Evolutionary conservation across 2,797 vertebrate species (phyloP).

Genomic region (Hemibagrus guttatus): DNA sequence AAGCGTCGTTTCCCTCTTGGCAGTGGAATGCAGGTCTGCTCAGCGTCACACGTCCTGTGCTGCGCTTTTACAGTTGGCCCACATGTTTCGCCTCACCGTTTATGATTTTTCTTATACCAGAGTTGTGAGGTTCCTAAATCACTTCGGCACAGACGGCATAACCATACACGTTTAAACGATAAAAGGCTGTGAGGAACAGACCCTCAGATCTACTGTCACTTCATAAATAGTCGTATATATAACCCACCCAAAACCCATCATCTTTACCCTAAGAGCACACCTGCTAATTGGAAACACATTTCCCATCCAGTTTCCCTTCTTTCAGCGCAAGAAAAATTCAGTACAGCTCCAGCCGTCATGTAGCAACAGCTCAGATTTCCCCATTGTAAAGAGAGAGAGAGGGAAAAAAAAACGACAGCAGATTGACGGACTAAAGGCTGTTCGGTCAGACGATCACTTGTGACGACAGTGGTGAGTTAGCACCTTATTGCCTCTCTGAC

Average conservation of each 20-base stretch:
- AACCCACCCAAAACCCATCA: slow-evolving; percentile 72
- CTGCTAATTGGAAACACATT: slow-evolving; percentile 99
- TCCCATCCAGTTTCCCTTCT: slow-evolving; percentile 73
- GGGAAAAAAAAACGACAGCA: background rate
- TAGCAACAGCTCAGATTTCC: background rate
- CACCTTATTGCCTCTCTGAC: slow-evolving; percentile 81
- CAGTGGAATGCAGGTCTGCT: slow-evolving; percentile 95
- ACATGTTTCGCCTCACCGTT: slow-evolving; percentile 97
- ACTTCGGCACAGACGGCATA: slow-evolving; percentile 83
- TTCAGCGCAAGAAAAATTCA: background rate
- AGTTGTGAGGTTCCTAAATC: slow-evolving; percentile 87
- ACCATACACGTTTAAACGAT: slow-evolving; percentile 97
- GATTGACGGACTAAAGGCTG: slow-evolving; percentile 9
- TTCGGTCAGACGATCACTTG: slow-evolving; percentile 16
- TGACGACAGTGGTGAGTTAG: slow-evolving; percentile 84
- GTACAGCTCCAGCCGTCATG: background rate
- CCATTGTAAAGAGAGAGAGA: background rate
- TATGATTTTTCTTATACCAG: slow-evolving; percentile 89
- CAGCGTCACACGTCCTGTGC: slow-evolving; percentile 90
- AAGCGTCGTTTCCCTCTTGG: slow-evolving; percentile 94
- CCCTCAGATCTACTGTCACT: slow-evolving; percentile 98
- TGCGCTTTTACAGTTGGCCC: slow-evolving; percentile 91
- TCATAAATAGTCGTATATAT: slow-evolving; percentile 99
- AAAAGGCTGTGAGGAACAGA: slow-evolving; percentile 90
- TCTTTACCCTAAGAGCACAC: slow-evolving; percentile 90